A percentile compares a stretch with the other conserved stretches of the same genome.
Evolutionary conservation across 2,888 invertebrate genomes (phyloP).

Genomic region (Pterostichus niger): DNA sequence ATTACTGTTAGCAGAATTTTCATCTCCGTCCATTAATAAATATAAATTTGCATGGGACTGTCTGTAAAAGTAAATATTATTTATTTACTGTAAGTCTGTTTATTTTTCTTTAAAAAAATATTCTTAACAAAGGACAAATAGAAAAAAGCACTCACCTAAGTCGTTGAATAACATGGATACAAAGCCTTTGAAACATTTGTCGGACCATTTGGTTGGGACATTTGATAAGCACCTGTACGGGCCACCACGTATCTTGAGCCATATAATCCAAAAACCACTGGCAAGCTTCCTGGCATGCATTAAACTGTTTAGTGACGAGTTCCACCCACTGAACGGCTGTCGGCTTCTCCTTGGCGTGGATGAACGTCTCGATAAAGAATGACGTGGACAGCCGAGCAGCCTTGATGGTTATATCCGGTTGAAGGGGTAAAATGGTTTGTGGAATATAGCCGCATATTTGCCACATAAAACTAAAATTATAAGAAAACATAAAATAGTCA

Average conservation of each 20-base stretch:
- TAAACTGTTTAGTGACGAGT: slow-evolving; percentile 95
- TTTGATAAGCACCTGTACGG: slow-evolving; percentile 93
- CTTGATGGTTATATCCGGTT: slow-evolving; percentile 90
- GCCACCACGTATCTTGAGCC: slow-evolving; percentile 97
- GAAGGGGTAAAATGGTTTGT: slow-evolving; percentile 88
- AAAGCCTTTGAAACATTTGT: slow-evolving; percentile 97
- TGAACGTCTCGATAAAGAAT: slow-evolving; percentile 97
- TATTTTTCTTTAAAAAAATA: too few relatives aligned
- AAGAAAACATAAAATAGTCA: not conserved
- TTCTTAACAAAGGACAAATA: not conserved
- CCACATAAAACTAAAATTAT: slow-evolving; percentile 91
- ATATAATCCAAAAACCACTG: slow-evolving; percentile 96
- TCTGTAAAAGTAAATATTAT: slow-evolving; percentile 73
- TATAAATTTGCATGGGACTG: slow-evolving; percentile 82
- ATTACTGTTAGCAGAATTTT: slow-evolving; percentile 66
- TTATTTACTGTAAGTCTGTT: too few relatives aligned
- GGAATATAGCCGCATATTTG: slow-evolving; percentile 97
- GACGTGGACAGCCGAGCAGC: slow-evolving; percentile 94
- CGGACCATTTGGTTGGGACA: slow-evolving; percentile 98
- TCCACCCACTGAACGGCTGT: slow-evolving; percentile 99
- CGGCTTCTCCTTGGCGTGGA: slow-evolving; percentile 98
- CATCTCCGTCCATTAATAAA: slow-evolving; percentile 79
- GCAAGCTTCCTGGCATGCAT: slow-evolving; percentile 92
- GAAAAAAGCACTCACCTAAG: slow-evolving; percentile 80
- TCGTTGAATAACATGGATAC: slow-evolving; percentile 96